Conservation (phyloP, 2,113 vertebrate species). For the Salvelinus namaycush region DNA sequence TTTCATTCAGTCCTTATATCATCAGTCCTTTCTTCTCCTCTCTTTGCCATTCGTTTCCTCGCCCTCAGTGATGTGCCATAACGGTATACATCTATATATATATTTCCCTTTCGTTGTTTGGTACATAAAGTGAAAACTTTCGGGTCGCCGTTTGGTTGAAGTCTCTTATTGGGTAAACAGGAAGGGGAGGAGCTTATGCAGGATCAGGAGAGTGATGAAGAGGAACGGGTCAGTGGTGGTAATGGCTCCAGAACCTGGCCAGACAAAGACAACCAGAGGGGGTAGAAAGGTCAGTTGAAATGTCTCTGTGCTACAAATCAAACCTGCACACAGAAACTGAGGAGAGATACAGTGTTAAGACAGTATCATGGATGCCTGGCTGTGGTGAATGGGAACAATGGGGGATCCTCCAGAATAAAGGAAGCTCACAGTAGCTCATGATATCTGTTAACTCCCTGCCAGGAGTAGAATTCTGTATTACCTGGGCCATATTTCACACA, state of each 20-base stretch:
- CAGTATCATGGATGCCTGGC: too few species aligned
- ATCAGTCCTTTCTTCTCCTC: slow-evolving; percentile 4
- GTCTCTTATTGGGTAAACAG: slow-evolving; percentile 82
- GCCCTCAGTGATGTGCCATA: slow-evolving; percentile 49
- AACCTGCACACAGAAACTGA: background rate
- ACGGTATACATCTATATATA: slow-evolving; percentile 24
- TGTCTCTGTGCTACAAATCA: background rate
- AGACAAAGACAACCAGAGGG: background rate
- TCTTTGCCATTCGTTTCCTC: slow-evolving; percentile 2
- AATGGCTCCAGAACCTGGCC: slow-evolving; percentile 78
- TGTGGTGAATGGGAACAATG: background rate
- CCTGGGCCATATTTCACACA: slow-evolving; percentile 15
- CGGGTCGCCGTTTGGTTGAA: slow-evolving; percentile 49
- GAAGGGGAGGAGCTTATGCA: slow-evolving; percentile 83
- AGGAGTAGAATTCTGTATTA: background rate
- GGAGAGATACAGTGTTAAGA: background rate
- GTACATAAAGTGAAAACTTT: slow-evolving; percentile 60
- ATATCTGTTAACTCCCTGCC: background rate
- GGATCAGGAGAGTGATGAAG: slow-evolving; percentile 78
- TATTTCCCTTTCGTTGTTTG: slow-evolving; percentile 52
- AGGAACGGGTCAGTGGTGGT: slow-evolving; percentile 78
- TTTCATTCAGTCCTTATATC: background rate
- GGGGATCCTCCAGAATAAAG: background rate
- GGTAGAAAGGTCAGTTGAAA: slow-evolving; percentile 5
- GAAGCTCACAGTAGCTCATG: background rate